Percentiles rank a stretch among this genome's conserved stretches.
Evolutionary conservation across 2,888 invertebrate species (phyloP).

Genomic region (Frankliniella fusca): DNA sequence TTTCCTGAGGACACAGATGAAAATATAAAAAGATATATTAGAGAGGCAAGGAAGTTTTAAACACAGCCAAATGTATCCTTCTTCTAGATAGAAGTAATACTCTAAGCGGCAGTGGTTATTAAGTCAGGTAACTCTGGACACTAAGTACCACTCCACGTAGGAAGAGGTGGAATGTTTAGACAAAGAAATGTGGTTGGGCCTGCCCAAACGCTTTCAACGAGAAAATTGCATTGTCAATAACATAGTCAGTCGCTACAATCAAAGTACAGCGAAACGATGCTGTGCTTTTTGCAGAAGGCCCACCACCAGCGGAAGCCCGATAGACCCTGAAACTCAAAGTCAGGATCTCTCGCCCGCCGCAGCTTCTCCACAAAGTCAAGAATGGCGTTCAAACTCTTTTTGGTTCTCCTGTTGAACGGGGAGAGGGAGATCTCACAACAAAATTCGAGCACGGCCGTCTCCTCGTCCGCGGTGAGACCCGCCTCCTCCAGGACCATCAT

Average conservation of each 20-base stretch:
- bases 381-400: slow-evolving; percentile 61
- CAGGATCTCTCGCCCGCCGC: slow-evolving; percentile 57
- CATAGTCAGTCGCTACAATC: slow-evolving; percentile 40
- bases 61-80: slow-evolving; percentile 12
- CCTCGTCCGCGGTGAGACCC: slow-evolving; percentile 58
- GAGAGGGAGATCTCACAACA: slow-evolving; percentile 69
- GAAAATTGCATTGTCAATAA: slow-evolving; percentile 4
- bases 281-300: slow-evolving; percentile 76
- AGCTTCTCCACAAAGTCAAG: slow-evolving; percentile 64
- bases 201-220: not conserved
- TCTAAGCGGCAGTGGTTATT: slow-evolving; percentile 7
- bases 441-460: slow-evolving; percentile 63
- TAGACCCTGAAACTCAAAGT: slow-evolving; percentile 64
- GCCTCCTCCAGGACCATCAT: slow-evolving; percentile 71
- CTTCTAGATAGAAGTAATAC: not conserved
- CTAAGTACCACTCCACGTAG: slow-evolving; percentile 13
- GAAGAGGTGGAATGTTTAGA: slow-evolving; percentile 36
- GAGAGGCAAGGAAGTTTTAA: slow-evolving; percentile 8
- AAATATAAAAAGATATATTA: not conserved
- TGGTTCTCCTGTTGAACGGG: slow-evolving; percentile 66
- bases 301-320: slow-evolving; percentile 76
- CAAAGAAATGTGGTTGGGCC: not conserved
- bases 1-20: slow-evolving; percentile 9
- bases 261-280: slow-evolving; percentile 63
- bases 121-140: slow-evolving; percentile 17